Evolutionary conservation across 2,888 invertebrate genomes (phyloP), one percentile per base, ranked within the genome.

Genomic region (Ctena decussata): DNA sequence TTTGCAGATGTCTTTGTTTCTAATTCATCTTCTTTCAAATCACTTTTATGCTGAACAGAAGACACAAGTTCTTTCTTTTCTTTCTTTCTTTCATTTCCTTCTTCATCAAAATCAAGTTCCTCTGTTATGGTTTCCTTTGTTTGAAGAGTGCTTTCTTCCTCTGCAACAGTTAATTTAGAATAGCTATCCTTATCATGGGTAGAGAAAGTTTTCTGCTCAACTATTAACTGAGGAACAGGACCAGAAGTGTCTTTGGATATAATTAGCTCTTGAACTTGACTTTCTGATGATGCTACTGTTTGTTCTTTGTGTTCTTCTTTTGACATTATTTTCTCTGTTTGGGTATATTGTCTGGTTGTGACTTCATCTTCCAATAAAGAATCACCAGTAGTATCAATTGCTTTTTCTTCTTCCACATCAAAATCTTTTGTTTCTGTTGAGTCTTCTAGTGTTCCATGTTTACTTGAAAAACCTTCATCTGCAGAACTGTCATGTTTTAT

Each of bases 31-130:
- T 74, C 77, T 71, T 84, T 84, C 21, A 60, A 49, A 70, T 75
- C 78, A 18, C 79, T 75, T 41, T 85, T 83, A 57, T 88, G 77
- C 39, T 88, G 83, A 57, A 85, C 82, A 27, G 77, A 57, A 65
- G 88, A 88, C 30, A 80, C 69, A 12, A 84, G 65, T 39, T 85
- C 84, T 73, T 80, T 80, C n/a, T 76, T 80, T 75, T 87, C 86
- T 79, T 78, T 80, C 77, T 73, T 84, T 15, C 82, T 76, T 70
- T 87, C 90, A 41, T 80, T 88, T 49, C 90, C 91, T 75, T 87
- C 90, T 75, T 82, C 84, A 30, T 84, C 82, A 37, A 82, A 60
- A 49, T 88, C 85, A 46, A 83, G 81, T 69, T 83, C 84, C 75
- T 88, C 85, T 69, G 76, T 82, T 39, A 88, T 84, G 2, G 74